Evolutionary conservation across 2,797 vertebrate genomes (phyloP).

Genomic region (Cyclura pinguis): DNA sequence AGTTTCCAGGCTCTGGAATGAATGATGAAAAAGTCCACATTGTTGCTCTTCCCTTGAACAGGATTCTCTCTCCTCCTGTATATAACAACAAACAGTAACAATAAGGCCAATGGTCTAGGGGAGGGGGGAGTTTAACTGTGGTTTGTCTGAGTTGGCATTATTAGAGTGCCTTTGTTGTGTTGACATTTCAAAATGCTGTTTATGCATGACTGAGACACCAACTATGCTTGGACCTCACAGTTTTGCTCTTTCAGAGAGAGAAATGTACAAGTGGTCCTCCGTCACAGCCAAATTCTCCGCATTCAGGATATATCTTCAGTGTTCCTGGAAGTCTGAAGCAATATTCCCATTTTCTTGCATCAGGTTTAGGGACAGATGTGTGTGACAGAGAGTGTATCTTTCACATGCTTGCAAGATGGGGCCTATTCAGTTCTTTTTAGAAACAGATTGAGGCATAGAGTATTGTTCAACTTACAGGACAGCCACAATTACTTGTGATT

Average conservation of each 20-base stretch:
- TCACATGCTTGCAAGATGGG: no score
- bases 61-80: neutral
- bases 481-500: neutral
- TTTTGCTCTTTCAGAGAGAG: slow-evolving; percentile 79
- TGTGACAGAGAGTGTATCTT: neutral
- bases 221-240: slow-evolving; percentile 65
- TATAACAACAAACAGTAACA: neutral
- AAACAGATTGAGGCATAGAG: neutral
- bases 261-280: slow-evolving; percentile 74
- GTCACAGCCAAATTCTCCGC: slow-evolving; percentile 66
- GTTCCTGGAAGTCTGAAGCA: neutral
- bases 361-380: neutral
- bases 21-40: neutral
- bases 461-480: neutral
- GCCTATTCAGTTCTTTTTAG: neutral
- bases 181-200: slow-evolving; percentile 76
- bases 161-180: slow-evolving; percentile 59
- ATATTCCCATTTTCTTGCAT: neutral
- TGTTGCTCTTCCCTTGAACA: neutral
- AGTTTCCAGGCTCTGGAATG: neutral
- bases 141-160: neutral
- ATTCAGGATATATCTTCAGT: neutral
- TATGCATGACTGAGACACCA: slow-evolving; percentile 74
- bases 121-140: neutral
- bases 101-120: neutral